Conservation (phyloP, 2,888 invertebrate genomes). For the Caenorhabditis sp. region DNA sequence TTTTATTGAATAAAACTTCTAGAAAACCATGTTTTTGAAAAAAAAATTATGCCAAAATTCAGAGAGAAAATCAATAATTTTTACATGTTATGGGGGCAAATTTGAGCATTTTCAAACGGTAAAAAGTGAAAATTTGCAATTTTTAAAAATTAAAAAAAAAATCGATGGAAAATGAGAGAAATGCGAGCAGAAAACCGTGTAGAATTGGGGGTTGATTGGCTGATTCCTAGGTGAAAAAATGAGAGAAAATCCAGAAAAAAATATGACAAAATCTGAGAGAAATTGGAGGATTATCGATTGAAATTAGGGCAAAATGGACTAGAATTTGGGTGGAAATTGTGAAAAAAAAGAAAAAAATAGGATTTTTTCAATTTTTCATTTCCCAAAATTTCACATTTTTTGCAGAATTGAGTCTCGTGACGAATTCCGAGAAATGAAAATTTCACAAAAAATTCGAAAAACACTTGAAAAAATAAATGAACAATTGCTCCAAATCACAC, state of each 20-base stretch:
- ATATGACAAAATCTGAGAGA: not conserved
- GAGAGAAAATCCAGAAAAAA: constrained; percentile 12
- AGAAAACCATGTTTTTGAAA: constrained; percentile 6
- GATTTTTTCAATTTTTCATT: too few species aligned
- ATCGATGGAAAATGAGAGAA: constrained; percentile 17
- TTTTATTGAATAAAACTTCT: constrained; percentile 11
- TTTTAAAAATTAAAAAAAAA: constrained; percentile 15
- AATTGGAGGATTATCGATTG: too few species aligned
- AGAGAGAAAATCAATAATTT: constrained; percentile 8
- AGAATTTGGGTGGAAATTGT: not conserved
- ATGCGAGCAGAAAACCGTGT: constrained; percentile 38
- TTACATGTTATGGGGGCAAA: constrained; percentile 42
- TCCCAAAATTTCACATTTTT: too few species aligned
- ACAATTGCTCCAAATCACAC: constrained; percentile 6
- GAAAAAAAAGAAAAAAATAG: constrained; percentile 30
- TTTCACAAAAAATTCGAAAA: too few species aligned
- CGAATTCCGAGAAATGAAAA: too few species aligned
- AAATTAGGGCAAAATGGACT: not conserved
- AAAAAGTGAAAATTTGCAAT: constrained; percentile 11
- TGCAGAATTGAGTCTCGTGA: too few species aligned
- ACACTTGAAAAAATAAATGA: not conserved
- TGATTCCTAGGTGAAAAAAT: constrained; percentile 46
- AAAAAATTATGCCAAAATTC: constrained; percentile 21
- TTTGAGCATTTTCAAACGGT: constrained; percentile 45
- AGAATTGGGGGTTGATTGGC: constrained; percentile 39